Evolutionary conservation across 2,113 vertebrate genomes (phyloP).

Genomic region (Phyllostomus discolor): DNA sequence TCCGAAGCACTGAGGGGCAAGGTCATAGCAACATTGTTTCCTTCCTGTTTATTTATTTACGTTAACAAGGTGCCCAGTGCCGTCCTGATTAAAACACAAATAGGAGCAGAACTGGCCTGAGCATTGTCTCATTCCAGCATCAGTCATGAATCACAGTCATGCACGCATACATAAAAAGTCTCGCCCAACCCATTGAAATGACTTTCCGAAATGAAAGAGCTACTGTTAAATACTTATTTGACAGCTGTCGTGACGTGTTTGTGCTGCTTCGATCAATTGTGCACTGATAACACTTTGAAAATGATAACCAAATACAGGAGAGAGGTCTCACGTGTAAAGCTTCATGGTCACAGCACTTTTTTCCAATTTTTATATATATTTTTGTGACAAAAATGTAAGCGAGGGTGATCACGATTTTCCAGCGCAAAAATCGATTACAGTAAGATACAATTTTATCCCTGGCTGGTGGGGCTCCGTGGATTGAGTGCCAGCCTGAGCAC

Average conservation of each 20-base stretch:
- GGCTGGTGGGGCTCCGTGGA: too few species aligned
- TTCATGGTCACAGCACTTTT: neutral
- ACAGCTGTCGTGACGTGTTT: neutral
- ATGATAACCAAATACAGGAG: neutral
- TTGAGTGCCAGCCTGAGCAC: too few species aligned
- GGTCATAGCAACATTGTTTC: neutral
- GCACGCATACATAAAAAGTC: neutral
- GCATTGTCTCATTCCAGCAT: neutral
- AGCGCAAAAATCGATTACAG: neutral
- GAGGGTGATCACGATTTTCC: neutral
- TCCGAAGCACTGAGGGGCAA: neutral
- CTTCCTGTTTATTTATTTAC: constrained; percentile 21
- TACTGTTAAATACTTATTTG: neutral
- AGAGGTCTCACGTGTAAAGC: neutral
- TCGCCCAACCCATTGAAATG: neutral
- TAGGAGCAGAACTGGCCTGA: neutral
- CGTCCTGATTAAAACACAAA: neutral
- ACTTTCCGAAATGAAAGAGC: neutral
- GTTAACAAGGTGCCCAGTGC: neutral
- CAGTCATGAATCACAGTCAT: neutral
- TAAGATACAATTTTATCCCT: neutral
- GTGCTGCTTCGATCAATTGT: neutral
- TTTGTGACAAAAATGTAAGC: neutral
- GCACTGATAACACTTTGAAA: neutral
- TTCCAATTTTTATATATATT: neutral